These are phyloP conservation scores for Drosophila pectinifera DNA, from an alignment of 1,140 invertebrate genomes.

Conservation along the genomic window DNA sequence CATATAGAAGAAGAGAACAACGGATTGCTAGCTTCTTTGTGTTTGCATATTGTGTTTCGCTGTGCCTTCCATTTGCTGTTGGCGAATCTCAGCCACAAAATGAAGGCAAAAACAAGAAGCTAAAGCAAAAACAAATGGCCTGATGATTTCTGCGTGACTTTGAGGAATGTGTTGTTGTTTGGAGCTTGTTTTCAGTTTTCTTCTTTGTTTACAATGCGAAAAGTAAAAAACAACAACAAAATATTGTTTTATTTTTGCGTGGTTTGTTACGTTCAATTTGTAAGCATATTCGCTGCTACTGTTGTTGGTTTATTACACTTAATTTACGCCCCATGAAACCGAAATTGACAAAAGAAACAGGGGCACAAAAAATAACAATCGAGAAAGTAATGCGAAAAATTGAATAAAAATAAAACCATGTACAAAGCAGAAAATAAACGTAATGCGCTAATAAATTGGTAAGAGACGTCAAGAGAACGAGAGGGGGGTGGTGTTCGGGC, in stretches of 20 bases:
- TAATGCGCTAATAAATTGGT: conserved; percentile 49
- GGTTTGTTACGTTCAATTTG: conserved; percentile 36
- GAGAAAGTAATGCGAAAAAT: conserved; percentile 13
- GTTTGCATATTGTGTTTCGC: conserved; percentile 34
- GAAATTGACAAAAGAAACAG: conserved; percentile 41
- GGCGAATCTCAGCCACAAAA: conserved; percentile 14
- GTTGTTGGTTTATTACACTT: conserved; percentile 66
- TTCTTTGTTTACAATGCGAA: conserved; percentile 6
- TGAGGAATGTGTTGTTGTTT: conserved; percentile 32
- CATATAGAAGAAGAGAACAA: background rate
- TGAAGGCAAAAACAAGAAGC: conserved; percentile 25
- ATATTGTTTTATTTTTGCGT: conserved; percentile 19
- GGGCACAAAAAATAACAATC: conserved; percentile 3
- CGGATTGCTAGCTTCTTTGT: conserved; percentile 24
- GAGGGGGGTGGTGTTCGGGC: background rate
- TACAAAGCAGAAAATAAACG: conserved; percentile 19
- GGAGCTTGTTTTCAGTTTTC: conserved; percentile 12
- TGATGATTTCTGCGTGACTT: conserved; percentile 39
- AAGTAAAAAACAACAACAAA: conserved; percentile 16
- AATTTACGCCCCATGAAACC: conserved; percentile 70
- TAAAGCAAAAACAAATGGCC: conserved; percentile 28
- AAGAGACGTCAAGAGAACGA: conserved; percentile 40
- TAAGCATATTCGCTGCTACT: conserved; percentile 6
- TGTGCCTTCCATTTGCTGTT: background rate
- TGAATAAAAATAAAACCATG: conserved; percentile 22